Conservation (phyloP, 2,797 vertebrate species). For the Vipera latastei region DNA sequence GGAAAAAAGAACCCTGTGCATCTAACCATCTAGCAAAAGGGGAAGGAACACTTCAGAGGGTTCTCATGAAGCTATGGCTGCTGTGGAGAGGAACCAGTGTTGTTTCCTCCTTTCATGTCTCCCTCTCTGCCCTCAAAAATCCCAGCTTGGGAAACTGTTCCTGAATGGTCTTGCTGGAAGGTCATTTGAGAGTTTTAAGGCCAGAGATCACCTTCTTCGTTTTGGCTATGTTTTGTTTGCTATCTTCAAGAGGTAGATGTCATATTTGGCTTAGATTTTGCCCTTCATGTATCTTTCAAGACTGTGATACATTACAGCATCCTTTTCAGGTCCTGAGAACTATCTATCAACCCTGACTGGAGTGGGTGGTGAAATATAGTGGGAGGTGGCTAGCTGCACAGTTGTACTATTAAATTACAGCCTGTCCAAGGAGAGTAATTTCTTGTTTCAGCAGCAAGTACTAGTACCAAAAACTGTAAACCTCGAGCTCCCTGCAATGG, state of each 20-base stretch:
- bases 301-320: conserved; percentile 39
- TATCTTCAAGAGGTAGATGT: neutral
- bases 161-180: neutral
- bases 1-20: neutral
- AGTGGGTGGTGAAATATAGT: conserved; percentile 61
- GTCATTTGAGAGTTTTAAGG: neutral
- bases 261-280: conserved; percentile 52
- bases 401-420: conserved; percentile 71
- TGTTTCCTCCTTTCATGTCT: neutral
- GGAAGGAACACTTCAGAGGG: neutral
- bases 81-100: neutral
- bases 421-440: conserved; percentile 70
- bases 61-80: neutral
- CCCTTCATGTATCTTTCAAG: conserved; percentile 53
- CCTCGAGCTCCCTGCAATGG: conserved; percentile 66
- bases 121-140: neutral
- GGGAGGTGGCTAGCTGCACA: conserved; percentile 65
- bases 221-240: neutral
- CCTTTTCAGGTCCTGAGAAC: conserved; percentile 51
- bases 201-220: neutral
- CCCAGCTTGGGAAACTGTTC: neutral
- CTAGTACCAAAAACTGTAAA: conserved; percentile 67
- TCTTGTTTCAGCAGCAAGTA: conserved; percentile 74
- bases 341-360: conserved; percentile 62
- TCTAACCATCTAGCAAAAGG: neutral